Evolutionary conservation across 2,113 vertebrate genomes (phyloP).

Genomic region (Poeciliopsis prolifica): DNA sequence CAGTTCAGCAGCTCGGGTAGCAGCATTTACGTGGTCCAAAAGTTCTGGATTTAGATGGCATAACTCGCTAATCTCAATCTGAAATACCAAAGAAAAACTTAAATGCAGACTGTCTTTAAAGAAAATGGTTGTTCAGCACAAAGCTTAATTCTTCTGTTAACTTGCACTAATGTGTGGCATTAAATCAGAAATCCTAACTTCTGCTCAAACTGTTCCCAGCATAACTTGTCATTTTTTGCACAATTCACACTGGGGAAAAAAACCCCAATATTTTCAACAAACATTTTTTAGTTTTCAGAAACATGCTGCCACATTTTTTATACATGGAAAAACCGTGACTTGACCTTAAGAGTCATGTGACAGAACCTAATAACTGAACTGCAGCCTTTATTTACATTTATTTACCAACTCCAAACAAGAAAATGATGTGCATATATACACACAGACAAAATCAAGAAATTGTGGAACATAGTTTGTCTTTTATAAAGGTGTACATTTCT

Average conservation of each 20-base stretch:
- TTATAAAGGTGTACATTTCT: too few relatives aligned
- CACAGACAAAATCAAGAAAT: background rate
- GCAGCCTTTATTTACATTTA: background rate
- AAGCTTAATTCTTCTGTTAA: background rate
- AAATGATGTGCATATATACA: background rate
- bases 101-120: background rate
- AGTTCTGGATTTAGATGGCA: constrained; percentile 68
- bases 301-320: too few relatives aligned
- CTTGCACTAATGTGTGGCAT: background rate
- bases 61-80: constrained; percentile 65
- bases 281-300: too few relatives aligned
- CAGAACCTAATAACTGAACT: background rate
- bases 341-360: too few relatives aligned
- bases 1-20: background rate
- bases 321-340: too few relatives aligned
- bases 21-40: constrained; percentile 31
- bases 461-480: background rate
- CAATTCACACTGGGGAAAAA: background rate
- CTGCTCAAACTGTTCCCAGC: too few relatives aligned
- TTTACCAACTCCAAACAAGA: background rate
- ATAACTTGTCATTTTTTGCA: background rate
- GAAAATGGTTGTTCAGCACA: background rate
- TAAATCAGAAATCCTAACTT: background rate
- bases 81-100: background rate
- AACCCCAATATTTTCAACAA: too few relatives aligned